These are phyloP conservation scores for Heliconius cydno DNA, from an alignment of 2,888 invertebrate species.

Conservation along the genomic window DNA sequence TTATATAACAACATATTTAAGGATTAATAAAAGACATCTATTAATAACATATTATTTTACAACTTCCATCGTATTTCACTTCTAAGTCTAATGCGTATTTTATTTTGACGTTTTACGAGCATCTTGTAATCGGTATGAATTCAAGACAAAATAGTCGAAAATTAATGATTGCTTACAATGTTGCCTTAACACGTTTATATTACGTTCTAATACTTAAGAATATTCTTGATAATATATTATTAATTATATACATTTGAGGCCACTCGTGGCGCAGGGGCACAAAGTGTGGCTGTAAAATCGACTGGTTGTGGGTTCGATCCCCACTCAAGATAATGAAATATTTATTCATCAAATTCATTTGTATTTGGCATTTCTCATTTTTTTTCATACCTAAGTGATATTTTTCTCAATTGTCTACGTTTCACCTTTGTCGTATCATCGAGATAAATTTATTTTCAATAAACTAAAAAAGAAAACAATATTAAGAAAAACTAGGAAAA, in stretches of 20 bases:
- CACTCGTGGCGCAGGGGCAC: too few relatives aligned
- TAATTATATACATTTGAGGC: neutral
- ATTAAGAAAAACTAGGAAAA: too few relatives aligned
- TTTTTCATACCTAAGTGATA: too few relatives aligned
- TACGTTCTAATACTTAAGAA: constrained; percentile 30
- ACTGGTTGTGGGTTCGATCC: too few relatives aligned
- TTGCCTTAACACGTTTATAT: constrained; percentile 53
- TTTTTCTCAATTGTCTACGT: too few relatives aligned
- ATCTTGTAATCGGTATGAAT: constrained; percentile 54
- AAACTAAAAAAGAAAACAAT: too few relatives aligned
- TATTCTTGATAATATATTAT: constrained; percentile 37
- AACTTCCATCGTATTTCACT: constrained; percentile 49
- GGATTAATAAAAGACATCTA: constrained; percentile 33
- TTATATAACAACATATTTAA: constrained; percentile 15
- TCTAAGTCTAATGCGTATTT: constrained; percentile 62
- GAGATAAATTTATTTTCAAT: too few relatives aligned
- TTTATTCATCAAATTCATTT: too few relatives aligned
- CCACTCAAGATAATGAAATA: too few relatives aligned
- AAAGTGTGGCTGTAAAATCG: too few relatives aligned
- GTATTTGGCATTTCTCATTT: too few relatives aligned
- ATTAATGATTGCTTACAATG: constrained; percentile 59
- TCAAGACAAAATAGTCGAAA: constrained; percentile 46
- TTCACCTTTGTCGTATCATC: too few relatives aligned
- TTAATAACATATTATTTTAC: constrained; percentile 49
- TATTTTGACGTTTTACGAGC: constrained; percentile 58